Evolutionary conservation across 1,140 invertebrate species (phyloP), one percentile per base, ranked within the genome.

Genomic region (Stegodyphus mimosarum): DNA sequence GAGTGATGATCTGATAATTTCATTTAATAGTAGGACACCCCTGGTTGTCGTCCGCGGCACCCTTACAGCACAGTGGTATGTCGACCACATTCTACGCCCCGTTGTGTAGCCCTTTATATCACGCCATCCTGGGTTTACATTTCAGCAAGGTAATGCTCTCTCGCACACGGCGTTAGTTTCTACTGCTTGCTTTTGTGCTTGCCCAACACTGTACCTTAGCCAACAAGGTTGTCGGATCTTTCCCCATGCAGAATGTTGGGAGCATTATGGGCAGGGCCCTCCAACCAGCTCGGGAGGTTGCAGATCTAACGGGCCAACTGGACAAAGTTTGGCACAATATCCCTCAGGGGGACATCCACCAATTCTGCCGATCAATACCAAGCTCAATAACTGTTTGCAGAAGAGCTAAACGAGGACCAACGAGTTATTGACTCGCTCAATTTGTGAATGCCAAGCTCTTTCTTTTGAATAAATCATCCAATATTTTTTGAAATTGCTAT

Each of bases 141-240:
- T 74, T 53, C 33, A 74, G 72, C 13, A 48, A 18, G 72, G 6
- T 49, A 74, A 74, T 74, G 18, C 73, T 55, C 6, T 53, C 50
- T 53, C 18, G 49, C 49, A 72, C 52, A 80, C 33, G 33, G 60
- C 72, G n/a, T n/a, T 9, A 15, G 64, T 67, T 67, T 15, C 64
- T 67, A 67, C 17, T 15, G 17, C 13, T 67, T 67, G 64, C 6
- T 6, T 13, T 15, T 6, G 17, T 17, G 64, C 64, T 67, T 67
- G 55, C 15, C 2, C 13, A 67, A 17, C 17, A 67, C 2, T 9
- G 1, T 67, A 7, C 64, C 64, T 67, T 67, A 7, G 11, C 17
- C 64, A 17, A 7, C 7, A 15, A 67, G 64, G 17, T 67, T 6
- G 17, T 6, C 64, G 13, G 64, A 17, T 67, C 64, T 67, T 6